Conservation (phyloP, 2,888 invertebrate species). For the Dolichopus griseipennis region DNA sequence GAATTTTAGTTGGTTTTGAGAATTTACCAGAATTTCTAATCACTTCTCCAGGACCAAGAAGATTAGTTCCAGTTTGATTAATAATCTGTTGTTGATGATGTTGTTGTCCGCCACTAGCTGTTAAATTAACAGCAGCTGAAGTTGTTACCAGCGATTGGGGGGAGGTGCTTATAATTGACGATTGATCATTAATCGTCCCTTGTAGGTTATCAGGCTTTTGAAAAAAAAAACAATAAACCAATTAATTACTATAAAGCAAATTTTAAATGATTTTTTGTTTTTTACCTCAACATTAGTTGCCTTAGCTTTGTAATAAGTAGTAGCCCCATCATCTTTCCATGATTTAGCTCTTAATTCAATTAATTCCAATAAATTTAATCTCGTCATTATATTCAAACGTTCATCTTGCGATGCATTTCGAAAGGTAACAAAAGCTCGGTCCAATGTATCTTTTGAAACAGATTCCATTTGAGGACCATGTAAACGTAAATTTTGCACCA, state of each 20-base stretch:
- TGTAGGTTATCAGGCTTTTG: conserved; percentile 26
- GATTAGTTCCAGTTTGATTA: conserved; percentile 18
- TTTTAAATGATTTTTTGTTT: background rate
- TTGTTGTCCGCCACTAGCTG: conserved; percentile 37
- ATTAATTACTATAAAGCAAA: background rate
- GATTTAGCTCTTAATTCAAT: conserved; percentile 87
- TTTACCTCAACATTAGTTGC: conserved; percentile 51
- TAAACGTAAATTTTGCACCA: conserved; percentile 72
- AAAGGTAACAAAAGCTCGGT: conserved; percentile 75
- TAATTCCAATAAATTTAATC: conserved; percentile 81
- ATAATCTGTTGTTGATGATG: conserved; percentile 31
- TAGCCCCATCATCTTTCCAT: conserved; percentile 81
- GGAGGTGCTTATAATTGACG: conserved; percentile 43
- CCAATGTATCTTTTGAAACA: conserved; percentile 75
- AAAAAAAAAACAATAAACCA: conserved; percentile 17
- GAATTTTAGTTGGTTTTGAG: conserved; percentile 77
- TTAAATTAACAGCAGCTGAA: conserved; percentile 33
- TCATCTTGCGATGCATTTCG: conserved; percentile 84
- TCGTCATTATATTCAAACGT: conserved; percentile 73
- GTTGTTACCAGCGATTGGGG: conserved; percentile 40
- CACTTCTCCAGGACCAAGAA: conserved; percentile 74
- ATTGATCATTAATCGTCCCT: conserved; percentile 27
- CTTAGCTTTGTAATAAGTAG: conserved; percentile 70
- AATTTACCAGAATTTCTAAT: conserved; percentile 84
- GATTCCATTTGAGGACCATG: conserved; percentile 73